Base-by-base conservation (phyloP, 2,797 vertebrate genomes). In the Trachops cirrhosus region DNA sequence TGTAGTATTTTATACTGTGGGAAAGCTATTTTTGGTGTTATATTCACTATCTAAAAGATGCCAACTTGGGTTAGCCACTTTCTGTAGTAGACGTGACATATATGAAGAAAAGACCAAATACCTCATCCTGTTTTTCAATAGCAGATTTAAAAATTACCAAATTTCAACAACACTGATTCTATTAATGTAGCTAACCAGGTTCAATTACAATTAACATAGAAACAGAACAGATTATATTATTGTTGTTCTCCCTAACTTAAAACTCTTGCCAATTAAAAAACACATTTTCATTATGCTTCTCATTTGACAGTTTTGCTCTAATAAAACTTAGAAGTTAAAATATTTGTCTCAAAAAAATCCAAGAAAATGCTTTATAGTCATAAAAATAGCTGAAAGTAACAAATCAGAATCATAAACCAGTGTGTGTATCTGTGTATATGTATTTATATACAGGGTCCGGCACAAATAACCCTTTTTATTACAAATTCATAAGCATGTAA, bases 121-220 rank as follows among this genome's bases (percentile, higher is more conserved):
- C 9, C n/a, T 89, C 59, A 97, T 48, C 83, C 70, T 94, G 19
- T 44, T 94, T 96, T 83, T 91, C 91, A 95, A 92, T 44, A 89
- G 93, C 24, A 83, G 94, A 93, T 91, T 92, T 59, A 39, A 95
- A 86, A 91, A 91, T 74, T 50, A 84, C 29, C 83, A 48, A 57
- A 84, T 84, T 94, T 95, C 71, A 88, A 79, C 39, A 95, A 95
- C 95, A 97, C 89, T 73, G 22, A 88, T 95, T 94, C 54, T 86
- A 79, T 92, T 84, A 95, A 89, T 62, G 21, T 79, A 48, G 79
- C 92, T 94, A 90, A 78, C 37, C 71, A 96, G 59, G 92, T 75
- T 95, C 68, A 96, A 87, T 96, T 91, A 95, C n/a, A 89, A 59
- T 71, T 71, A 84, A 93, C 71, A 95, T 6, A 75, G 68, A 95